Base-by-base conservation (phyloP, 2,113 vertebrate species). In the Notiomystis cincta region DNA sequence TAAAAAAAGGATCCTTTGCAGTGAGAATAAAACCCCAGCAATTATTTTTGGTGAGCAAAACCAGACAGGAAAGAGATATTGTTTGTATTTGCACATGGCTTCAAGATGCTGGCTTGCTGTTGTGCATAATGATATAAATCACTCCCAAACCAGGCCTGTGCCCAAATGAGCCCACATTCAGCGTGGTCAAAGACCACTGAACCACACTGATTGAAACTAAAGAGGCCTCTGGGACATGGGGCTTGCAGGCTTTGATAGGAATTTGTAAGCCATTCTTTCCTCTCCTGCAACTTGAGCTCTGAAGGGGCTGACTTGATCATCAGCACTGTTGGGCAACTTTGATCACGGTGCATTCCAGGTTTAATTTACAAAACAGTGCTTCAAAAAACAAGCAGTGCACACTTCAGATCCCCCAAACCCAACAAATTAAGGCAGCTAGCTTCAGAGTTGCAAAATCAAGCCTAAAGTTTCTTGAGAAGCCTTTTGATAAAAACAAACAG, bases 51-150 rank as follows among this genome's bases (percentile, higher is more conserved):
- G 45, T 28, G n/a, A 94, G 85, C 21, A 62, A 81, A 92, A n/a
- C 61, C 48, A 80, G 75, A 81, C 70, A 78, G 81, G 53, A 78
- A 0, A 5, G 69, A 65, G 64, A 73, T 70, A 51, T 4, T 27
- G 35, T 71, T 82, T 81, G 33, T 79, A 54, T 96, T 83, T 87
- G 78, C 89, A 56, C 24, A 57, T 94, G 91, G 90, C 78, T 92
- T 94, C 96, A 97, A 96, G 95, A 97, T 80, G 84, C 90, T 47
- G 38, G 77, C 47, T 93, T 65, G 69, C 73, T 89, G 17, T 58
- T 86, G 40, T 70, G 51, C 78, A 42, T 13, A 19, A 65, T 31
- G 45, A 80, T 30, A 61, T 69, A 91, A 93, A 96, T 76, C 58
- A 58, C 58, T 88, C 87, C 75, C 69, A 88, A 95, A 82, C 9